phyloP scores from a whole-genome alignment of 2,797 vertebrate genomes.

The Megaceryle alcyon region DNA sequence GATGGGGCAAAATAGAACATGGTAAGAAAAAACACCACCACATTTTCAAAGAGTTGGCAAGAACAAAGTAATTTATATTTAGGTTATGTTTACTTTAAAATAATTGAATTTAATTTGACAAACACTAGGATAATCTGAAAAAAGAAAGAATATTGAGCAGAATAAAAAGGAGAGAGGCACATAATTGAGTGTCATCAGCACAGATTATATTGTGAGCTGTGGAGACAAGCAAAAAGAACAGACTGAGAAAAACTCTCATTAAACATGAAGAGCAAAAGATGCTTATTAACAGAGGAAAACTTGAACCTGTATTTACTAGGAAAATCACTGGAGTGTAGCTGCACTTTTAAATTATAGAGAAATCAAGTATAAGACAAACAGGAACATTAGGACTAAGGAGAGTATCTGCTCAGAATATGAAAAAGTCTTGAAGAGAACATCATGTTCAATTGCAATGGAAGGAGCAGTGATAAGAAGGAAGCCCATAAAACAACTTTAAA shows the following conservation, averaged over 20 bases:
- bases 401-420: neutral
- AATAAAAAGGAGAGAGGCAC: neutral
- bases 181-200: neutral
- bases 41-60: neutral
- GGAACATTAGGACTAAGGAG: neutral
- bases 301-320: neutral
- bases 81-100: neutral
- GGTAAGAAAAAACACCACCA: neutral
- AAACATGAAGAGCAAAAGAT: constrained; percentile 2
- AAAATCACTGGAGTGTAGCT: neutral
- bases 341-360: neutral
- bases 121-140: neutral
- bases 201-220: neutral
- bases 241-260: neutral
- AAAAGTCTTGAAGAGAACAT: neutral
- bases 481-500: neutral
- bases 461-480: neutral
- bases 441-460: neutral
- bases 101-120: neutral
- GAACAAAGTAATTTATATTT: neutral
- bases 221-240: neutral
- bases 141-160: neutral
- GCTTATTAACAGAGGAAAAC: constrained; percentile 10
- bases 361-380: neutral
- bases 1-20: neutral